These are phyloP conservation scores for Epiblema foenella DNA, from an alignment of 2,888 invertebrate genomes.

Conservation along the genomic window DNA sequence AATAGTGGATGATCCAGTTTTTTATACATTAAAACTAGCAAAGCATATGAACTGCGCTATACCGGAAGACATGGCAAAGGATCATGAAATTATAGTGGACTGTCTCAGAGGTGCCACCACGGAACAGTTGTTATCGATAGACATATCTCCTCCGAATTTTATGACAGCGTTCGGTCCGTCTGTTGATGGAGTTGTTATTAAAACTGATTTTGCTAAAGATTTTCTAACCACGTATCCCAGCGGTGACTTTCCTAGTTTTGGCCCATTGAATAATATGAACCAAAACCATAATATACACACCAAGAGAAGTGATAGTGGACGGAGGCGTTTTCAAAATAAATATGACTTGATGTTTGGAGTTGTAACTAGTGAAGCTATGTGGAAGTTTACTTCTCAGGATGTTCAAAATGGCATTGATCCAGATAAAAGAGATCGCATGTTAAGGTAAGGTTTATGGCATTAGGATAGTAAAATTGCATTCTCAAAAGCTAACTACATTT, in stretches of 20 bases:
- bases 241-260: conserved; percentile 86
- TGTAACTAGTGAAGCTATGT: conserved; percentile 95
- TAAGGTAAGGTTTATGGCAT: conserved; percentile 70
- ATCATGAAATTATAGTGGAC: conserved; percentile 93
- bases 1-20: conserved; percentile 93
- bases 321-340: conserved; percentile 85
- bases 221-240: conserved; percentile 89
- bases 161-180: conserved; percentile 96
- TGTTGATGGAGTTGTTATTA: conserved; percentile 97
- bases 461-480: neutral
- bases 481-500: neutral
- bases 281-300: conserved; percentile 82
- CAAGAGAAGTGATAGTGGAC: conserved; percentile 86
- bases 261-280: conserved; percentile 84
- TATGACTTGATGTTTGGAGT: conserved; percentile 96
- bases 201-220: conserved; percentile 93
- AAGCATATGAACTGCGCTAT: conserved; percentile 92
- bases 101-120: conserved; percentile 91
- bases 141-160: conserved; percentile 92
- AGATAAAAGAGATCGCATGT: conserved; percentile 93
- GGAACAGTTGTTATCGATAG: conserved; percentile 89
- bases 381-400: conserved; percentile 94
- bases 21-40: conserved; percentile 92
- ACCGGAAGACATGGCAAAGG: conserved; percentile 91
- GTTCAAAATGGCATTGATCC: conserved; percentile 94